Evolutionary conservation across 2,888 invertebrate genomes (phyloP).

Genomic region (Drepanosiphum platanoidis): DNA sequence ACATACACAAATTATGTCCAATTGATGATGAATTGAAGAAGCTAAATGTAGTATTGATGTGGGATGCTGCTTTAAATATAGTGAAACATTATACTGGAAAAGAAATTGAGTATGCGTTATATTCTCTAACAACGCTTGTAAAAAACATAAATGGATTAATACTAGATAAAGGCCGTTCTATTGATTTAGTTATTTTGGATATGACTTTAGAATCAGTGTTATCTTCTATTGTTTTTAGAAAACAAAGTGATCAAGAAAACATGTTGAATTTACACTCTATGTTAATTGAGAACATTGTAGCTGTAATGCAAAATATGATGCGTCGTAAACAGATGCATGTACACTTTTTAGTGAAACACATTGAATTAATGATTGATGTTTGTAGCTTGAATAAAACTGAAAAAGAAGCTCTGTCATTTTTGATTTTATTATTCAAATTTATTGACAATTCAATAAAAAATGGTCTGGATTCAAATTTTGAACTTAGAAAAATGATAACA

Average conservation of each 20-base stretch:
- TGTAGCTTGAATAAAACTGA: conserved; percentile 47
- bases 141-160: conserved; percentile 51
- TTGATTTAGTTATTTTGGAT: conserved; percentile 53
- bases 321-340: conserved; percentile 31
- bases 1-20: conserved; percentile 39
- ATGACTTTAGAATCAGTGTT: conserved; percentile 56
- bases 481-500: conserved; percentile 44
- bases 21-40: conserved; percentile 57
- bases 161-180: conserved; percentile 44
- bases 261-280: conserved; percentile 49
- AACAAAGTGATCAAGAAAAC: conserved; percentile 46
- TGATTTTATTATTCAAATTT: conserved; percentile 48
- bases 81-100: conserved; percentile 36
- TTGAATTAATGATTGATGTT: conserved; percentile 55
- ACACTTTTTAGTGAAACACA: conserved; percentile 50
- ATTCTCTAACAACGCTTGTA: conserved; percentile 34
- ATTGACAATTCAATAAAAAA: conserved; percentile 44
- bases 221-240: conserved; percentile 48
- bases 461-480: conserved; percentile 48
- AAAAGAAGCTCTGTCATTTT: conserved; percentile 51
- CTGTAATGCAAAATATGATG: conserved; percentile 60
- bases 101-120: conserved; percentile 54
- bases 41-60: conserved; percentile 46
- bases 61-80: conserved; percentile 52
- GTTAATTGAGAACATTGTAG: conserved; percentile 53